Base-by-base conservation (phyloP, 2,797 vertebrate species). In the Mormyrus hasselquistii region DNA sequence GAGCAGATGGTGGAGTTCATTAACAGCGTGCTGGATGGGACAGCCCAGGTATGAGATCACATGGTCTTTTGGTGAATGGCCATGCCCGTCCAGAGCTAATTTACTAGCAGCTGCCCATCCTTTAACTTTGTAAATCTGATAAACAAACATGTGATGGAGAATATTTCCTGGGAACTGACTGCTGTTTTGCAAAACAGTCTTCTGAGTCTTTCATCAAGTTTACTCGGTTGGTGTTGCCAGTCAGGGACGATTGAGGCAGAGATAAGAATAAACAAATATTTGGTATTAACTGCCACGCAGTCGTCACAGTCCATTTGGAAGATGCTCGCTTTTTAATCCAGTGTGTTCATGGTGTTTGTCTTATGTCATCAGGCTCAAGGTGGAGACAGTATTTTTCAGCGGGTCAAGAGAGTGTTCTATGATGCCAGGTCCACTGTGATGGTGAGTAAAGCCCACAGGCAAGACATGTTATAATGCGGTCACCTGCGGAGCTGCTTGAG, bases 1-100 rank as follows among this genome's bases (percentile, higher is more conserved):
- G 95, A 94, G 88, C 96, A 98, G 86, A 95, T 99, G 93, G 94
- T 97, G 88, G 94, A 94, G 86, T 99, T 99, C 92, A 95, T 99
- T 92, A 94, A 96, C 10, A 93, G 93, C 10, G 94, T 99, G 86
- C 91, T 98, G 93, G 95, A 97, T 2, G 96, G 97, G 88, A 96
- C 94, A 34, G 90, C 96, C 19, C 92, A 96, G 95, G 98, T 98
- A 88, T 90, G 92, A 73, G 22, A 76, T 10, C 62, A 52, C 19
- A 59, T 9, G 34, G n/a, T n/a, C 38, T 38, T 38, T 41, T 14
- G 2, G 4, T 76, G 69, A 76, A 76, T 41, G 34, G 34, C 14
- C 69, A 16, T 38, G 34, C 41, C 69, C 14, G 5, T 19, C 34
- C 34, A 38, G 34, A 19, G 34, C 34, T 76, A 76, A 41, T 76